Base-by-base conservation (phyloP, 1,140 invertebrate species). In the Riptortus pedestris region DNA sequence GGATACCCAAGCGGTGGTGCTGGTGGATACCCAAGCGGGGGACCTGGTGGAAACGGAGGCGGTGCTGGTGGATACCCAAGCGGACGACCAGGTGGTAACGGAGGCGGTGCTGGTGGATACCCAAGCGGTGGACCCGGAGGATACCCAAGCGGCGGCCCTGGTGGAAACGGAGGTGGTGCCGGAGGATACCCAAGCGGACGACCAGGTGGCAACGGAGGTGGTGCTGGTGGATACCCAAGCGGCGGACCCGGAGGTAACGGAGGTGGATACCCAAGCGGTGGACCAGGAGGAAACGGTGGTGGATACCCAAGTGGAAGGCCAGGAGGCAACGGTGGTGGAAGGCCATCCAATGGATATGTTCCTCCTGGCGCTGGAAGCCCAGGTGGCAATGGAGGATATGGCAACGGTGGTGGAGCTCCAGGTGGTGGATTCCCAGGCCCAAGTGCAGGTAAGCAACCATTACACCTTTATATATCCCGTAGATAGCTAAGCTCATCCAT, bases 301-400 rank as follows among this genome's bases (percentile, higher is more conserved):
- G 48, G 51, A 27, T 55, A 55, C 22, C 51, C 51, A 26, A 24
- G 51, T 7, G 51, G 51, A 3, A 22, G 51, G 18, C 51, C 51
- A 55, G 51, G 51, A 55, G 51, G 51, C 20, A 55, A 55, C 51
- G 51, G 20, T 27, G 51, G 51, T 26, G 51, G 51, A 4, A 55
- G 51, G 24, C 51, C 51, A 38, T 5, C 5, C 14, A 38, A 14
- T 14, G 5, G 14, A 38, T 38, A 38, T 38, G 31, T 38, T 38
- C 31, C 31, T 14, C 51, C 51, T 1, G 14, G 24, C 51, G 24
- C 20, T 14, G 51, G 51, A 24, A 24, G 48, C 31, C 5, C n/a
- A 47, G 22, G 24, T 55, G 51, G 51, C 4, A 24, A 22, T 26
- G 51, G 51, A 55, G 51, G 18, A 47, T 22, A n/a, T 47, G 45